Percentiles rank a stretch among this genome's conserved stretches.
phyloP scores from a whole-genome alignment of 2,797 vertebrate species.

The Scolopax rusticola region DNA sequence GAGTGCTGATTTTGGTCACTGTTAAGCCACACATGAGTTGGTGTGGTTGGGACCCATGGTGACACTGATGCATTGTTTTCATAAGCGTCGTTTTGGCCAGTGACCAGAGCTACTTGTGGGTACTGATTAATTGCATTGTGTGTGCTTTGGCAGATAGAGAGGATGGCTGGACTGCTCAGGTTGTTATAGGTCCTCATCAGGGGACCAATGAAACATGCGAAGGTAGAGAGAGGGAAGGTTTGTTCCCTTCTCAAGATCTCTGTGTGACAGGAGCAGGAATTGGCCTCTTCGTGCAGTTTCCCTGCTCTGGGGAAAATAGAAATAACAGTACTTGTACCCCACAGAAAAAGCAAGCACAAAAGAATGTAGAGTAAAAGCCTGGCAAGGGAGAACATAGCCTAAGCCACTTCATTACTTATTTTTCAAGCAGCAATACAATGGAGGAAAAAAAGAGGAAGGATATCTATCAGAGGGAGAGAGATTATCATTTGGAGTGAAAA shows the following conservation, averaged over 20 bases:
- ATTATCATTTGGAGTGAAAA: background rate
- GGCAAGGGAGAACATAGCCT: background rate
- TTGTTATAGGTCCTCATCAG: background rate
- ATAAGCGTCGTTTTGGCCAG: accelerated
- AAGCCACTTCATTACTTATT: background rate
- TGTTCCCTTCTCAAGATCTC: background rate
- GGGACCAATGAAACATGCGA: accelerated
- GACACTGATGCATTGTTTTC: background rate
- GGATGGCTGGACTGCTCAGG: background rate
- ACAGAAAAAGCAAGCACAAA: background rate
- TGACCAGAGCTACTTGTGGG: background rate
- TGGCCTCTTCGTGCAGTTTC: background rate
- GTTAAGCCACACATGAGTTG: accelerated
- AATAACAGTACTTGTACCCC: background rate
- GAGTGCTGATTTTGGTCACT: background rate
- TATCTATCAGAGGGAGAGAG: background rate
- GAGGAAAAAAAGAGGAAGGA: background rate
- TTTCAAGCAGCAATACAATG: background rate
- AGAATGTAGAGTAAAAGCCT: background rate
- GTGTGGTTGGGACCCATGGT: background rate
- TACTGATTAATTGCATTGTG: background rate
- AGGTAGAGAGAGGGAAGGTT: background rate
- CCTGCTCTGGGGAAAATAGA: background rate
- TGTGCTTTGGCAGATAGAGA: background rate
- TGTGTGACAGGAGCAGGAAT: background rate